Percentiles rank a stretch among this genome's conserved stretches.
Evolutionary conservation across 2,797 vertebrate species (phyloP).

Genomic region (Muscicapa comitata): DNA sequence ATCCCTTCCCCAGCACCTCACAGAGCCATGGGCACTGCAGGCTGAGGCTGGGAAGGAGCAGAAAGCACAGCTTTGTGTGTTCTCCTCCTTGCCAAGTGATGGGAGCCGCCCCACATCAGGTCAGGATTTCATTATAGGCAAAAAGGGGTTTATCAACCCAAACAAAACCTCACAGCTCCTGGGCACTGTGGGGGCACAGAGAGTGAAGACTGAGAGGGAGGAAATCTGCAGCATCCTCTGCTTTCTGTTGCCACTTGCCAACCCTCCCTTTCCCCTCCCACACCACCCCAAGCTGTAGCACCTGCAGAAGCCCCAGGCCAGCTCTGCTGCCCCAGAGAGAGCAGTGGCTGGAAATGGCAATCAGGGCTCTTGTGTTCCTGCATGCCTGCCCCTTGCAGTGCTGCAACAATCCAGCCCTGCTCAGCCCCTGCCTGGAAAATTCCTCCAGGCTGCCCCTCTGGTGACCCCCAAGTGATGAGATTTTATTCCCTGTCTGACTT

Average conservation of each 20-base stretch:
- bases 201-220: not conserved
- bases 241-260: not conserved
- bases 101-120: not conserved
- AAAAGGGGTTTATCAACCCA: rapidly evolving
- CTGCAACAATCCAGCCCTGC: not conserved
- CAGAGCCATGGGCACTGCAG: not conserved
- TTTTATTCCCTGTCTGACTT: not conserved
- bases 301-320: not conserved
- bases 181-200: not conserved
- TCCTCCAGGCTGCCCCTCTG: not conserved
- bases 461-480: not conserved
- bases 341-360: not conserved
- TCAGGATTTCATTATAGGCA: not conserved
- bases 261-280: not conserved
- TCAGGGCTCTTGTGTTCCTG: not conserved
- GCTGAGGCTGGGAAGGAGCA: not conserved
- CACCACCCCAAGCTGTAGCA: not conserved
- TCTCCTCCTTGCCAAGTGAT: rapidly evolving
- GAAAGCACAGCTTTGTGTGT: not conserved
- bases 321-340: not conserved
- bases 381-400: not conserved
- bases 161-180: not conserved
- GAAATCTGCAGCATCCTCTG: not conserved
- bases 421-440: not conserved
- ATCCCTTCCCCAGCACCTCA: not conserved